Conservation (phyloP, 2,113 vertebrate genomes). For the Hippocampus barbouri region DNA sequence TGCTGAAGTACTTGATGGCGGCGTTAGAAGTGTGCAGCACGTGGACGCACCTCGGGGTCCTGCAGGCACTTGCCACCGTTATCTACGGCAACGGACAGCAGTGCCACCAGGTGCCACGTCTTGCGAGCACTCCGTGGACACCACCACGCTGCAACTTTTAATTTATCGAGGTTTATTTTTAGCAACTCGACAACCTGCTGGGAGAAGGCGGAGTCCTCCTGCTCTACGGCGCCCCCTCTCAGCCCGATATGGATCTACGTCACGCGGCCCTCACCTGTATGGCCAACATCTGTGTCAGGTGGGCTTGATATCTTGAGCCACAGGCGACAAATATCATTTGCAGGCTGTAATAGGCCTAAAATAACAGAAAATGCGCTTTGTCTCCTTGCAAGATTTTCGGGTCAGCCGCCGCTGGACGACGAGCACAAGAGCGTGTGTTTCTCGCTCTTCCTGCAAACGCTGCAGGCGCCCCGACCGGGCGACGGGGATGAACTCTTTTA, state of each 20-base stretch:
- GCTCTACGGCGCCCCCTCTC: constrained; percentile 71
- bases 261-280: constrained; percentile 83
- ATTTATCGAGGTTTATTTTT: constrained; percentile 1
- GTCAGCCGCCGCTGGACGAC: constrained; percentile 85
- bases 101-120: constrained; percentile 81
- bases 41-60: constrained; percentile 88
- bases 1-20: constrained; percentile 78
- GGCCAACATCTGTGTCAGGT: constrained; percentile 92
- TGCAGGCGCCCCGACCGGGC: constrained; percentile 78
- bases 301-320: constrained; percentile 2
- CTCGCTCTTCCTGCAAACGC: constrained; percentile 78
- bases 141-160: background rate
- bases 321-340: background rate
- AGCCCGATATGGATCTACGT: constrained; percentile 78
- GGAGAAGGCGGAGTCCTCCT: constrained; percentile 78
- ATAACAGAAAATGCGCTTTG: background rate
- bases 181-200: constrained; percentile 83
- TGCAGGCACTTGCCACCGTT: constrained; percentile 85
- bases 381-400: constrained; percentile 76
- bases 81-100: constrained; percentile 87
- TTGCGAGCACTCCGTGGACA: background rate
- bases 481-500: constrained; percentile 83
- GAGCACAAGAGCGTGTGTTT: constrained; percentile 82
- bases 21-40: constrained; percentile 82
- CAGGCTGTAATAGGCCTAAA: background rate